Base-by-base conservation (phyloP, 1,140 invertebrate species). In the Heliconius himera region DNA sequence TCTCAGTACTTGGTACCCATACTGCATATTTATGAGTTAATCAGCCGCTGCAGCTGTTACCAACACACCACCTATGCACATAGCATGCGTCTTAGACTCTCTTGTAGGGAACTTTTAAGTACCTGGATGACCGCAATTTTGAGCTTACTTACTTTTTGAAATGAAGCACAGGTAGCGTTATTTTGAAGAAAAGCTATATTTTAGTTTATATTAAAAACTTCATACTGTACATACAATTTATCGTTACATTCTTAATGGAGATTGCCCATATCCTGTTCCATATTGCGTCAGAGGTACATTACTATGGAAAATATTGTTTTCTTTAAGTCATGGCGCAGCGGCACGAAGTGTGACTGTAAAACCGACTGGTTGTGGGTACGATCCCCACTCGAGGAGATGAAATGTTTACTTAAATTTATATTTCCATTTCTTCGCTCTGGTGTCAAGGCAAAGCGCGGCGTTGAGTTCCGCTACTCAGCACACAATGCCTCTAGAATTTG, bases 21-120 rank as follows among this genome's bases (percentile, higher is more conserved):
- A 78, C 75, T 84, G 81, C 81, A 84, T 84, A 84, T 84, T 81
- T 83, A 84, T 84, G 81, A 84, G 81, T 81, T 83, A 84, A 84
- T 84, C 81, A 84, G 49, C 75, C 78, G 54, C 18, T 77, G 78
- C 81, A 82, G 78, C 70, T 80, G 79, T 73, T 80, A 74, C 79
- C 60, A 70, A 75, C 36, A 66, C 18, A 26, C 75, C 66, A 33
- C 41, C 74, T 20, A 80, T 80, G 74, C 74, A 72, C 76, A 46
- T 72, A 79, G 41, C 78, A 66, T 51, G 22, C 60, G 56, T 79
- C 78, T 79, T 54, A 79, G 73, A 22, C 6, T 66, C 16, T 66
- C 60, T 29, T 66, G 1, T 29, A 29, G 6, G 22, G 16, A 66
- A 66, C 60, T 66, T 66, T 26, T 66, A 66, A 66, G 26, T 66